Percentiles rank a stretch among this genome's conserved stretches.
phyloP scores from a whole-genome alignment of 2,797 vertebrate species.

The Melanotaenia nigrans region DNA sequence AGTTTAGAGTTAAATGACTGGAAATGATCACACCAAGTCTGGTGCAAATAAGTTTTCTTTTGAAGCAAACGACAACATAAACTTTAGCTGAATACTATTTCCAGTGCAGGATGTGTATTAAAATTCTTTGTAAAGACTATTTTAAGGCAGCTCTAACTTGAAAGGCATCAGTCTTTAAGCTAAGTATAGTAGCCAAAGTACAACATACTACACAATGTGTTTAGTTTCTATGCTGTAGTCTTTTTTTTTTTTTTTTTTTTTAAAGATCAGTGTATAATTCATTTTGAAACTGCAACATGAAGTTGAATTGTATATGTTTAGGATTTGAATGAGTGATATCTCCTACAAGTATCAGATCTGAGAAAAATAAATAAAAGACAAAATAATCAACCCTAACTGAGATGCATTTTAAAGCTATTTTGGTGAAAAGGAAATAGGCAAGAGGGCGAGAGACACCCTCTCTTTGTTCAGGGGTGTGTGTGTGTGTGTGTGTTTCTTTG shows the following conservation, averaged over 20 bases:
- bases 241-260: not conserved
- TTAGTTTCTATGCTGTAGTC: not conserved
- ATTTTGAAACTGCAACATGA: too few relatives aligned
- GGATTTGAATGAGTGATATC: not conserved
- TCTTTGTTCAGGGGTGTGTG: constrained; percentile 12
- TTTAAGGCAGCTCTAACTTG: not conserved
- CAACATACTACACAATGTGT: not conserved
- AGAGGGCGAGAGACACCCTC: constrained; percentile 18
- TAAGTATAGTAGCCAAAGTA: not conserved
- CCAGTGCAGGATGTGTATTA: not conserved
- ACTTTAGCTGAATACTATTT: not conserved
- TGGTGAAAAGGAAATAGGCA: constrained; percentile 1
- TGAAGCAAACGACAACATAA: too few relatives aligned
- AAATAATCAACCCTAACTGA: not conserved
- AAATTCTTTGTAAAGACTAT: not conserved
- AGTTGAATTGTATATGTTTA: too few relatives aligned
- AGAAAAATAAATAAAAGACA: not conserved
- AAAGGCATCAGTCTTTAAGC: not conserved
- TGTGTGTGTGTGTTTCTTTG: not conserved
- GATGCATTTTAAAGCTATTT: not conserved
- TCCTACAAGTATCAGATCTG: not conserved
- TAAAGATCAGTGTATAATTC: too few relatives aligned
- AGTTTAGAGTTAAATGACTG: too few relatives aligned
- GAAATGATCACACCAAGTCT: too few relatives aligned
- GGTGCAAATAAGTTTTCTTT: too few relatives aligned